Evolutionary conservation across 2,888 invertebrate genomes (phyloP), one percentile per base, ranked within the genome.

Genomic region (Caenorhabditis sp.): DNA sequence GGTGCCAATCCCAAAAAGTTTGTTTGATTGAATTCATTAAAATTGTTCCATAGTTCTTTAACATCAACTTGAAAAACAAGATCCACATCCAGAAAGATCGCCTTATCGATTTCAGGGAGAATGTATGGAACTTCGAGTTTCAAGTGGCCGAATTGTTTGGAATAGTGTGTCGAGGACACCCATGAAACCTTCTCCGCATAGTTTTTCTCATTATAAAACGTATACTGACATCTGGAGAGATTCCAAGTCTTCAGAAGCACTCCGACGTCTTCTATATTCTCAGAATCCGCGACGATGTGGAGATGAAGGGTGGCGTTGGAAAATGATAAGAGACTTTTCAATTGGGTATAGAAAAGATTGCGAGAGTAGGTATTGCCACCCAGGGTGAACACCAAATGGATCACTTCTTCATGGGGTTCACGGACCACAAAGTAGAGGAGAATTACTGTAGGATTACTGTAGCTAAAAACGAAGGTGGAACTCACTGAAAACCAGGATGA

Each of bases 61-160:
- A 47, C 47, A 20, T 47, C 20, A 2, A 18, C n/a, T 47, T 47
- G 47, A 3, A 47, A 18, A 4, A 47, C 47, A 6, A 18, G n/a
- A 9, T 47, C 47, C 47, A 47, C 47, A 47, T 47, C 47, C 18
- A 47, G 2, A 2, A 47, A 3, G 2, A 47, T 3, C 47, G 18
- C 47, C 9, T 47, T 47, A 3, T 47, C 47, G 5, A n/a, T 6
- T 3, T n/a, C 2, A 6, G n/a, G n/a, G 2, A 47, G 18, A 20
- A 47, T 47, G 9, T 47, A 47, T 1, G 47, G 47, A 18, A 47
- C 3, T 11, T 18, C 47, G 2, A 47, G 47, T 18, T 47, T 47
- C 47, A 47, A 47, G 18, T 47, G 18, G 18, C 47, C 47, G 11
- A 47, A 47, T 20, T 47, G 47, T 9, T 47, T 47, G 47, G 47